A percentile compares a stretch with the other conserved stretches of the same genome.
phyloP scores from a whole-genome alignment of 2,113 vertebrate genomes.

The Larimichthys crocea region DNA sequence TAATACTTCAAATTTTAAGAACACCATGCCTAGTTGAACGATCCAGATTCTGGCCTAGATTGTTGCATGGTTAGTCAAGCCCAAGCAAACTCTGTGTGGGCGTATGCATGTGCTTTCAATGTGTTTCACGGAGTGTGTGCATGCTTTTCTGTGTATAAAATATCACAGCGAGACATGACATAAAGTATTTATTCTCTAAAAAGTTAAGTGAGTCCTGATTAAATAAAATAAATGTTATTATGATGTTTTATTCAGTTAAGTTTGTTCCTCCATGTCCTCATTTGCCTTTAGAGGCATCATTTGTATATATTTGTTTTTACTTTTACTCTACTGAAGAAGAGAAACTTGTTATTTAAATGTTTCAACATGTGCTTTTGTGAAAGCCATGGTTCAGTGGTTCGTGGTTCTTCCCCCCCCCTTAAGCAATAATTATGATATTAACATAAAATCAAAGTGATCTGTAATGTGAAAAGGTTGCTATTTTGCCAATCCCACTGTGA shows the following conservation, averaged over 20 bases:
- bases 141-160: neutral
- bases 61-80: conserved; percentile 17
- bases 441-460: neutral
- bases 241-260: neutral
- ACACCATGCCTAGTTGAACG: conserved; percentile 28
- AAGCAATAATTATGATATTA: conserved; percentile 5
- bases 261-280: conserved; percentile 1
- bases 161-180: neutral
- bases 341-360: neutral
- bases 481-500: neutral
- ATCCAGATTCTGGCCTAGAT: conserved; percentile 50
- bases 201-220: neutral
- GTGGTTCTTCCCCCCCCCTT: too few species aligned
- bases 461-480: neutral
- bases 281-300: neutral
- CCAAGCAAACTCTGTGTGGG: conserved; percentile 25
- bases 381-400: neutral
- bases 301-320: neutral
- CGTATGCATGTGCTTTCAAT: neutral
- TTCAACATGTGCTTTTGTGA: conserved; percentile 5
- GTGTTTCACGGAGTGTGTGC: too few species aligned
- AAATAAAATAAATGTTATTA: neutral
- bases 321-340: neutral
- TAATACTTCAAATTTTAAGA: conserved; percentile 21
- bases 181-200: neutral